Percentiles rank a stretch among this genome's conserved stretches.
Conservation (phyloP, 2,797 vertebrate species). For the Carapus acus region DNA sequence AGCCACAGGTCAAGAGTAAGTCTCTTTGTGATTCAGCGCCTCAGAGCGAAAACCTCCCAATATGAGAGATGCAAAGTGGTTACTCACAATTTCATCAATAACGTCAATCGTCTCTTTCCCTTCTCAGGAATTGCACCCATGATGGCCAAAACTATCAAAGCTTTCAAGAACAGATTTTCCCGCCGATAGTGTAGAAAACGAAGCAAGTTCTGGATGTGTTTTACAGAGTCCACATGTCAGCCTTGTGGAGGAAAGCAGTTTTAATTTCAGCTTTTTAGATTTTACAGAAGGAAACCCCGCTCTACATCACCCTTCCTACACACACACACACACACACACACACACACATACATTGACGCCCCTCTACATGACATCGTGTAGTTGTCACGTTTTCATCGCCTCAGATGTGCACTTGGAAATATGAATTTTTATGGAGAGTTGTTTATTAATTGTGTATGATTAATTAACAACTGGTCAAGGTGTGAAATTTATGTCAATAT, state of each 20-base stretch:
- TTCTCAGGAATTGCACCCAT: slow-evolving; percentile 94
- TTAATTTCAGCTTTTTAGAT: slow-evolving; percentile 48
- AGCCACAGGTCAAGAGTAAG: slow-evolving; percentile 95
- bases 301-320: slow-evolving; percentile 1
- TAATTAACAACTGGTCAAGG: slow-evolving; percentile 17
- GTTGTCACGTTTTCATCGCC: too few relatives aligned
- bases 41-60: too few relatives aligned
- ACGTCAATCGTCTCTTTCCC: background rate
- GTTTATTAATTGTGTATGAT: slow-evolving; percentile 38
- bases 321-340: slow-evolving; percentile 8
- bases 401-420: slow-evolving; percentile 18
- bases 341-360: background rate
- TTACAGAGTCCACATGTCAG: slow-evolving; percentile 44
- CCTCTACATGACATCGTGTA: slow-evolving; percentile 20
- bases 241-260: slow-evolving; percentile 32
- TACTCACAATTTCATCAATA: background rate
- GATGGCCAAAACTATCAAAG: slow-evolving; percentile 99
- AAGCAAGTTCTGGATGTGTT: slow-evolving; percentile 53
- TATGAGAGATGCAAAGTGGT: too few relatives aligned
- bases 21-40: too few relatives aligned
- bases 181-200: slow-evolving; percentile 80
- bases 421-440: slow-evolving; percentile 10
- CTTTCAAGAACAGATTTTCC: slow-evolving; percentile 98
- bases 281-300: slow-evolving; percentile 33
- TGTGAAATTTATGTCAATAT: slow-evolving; percentile 7